A percentile compares a stretch with the other conserved stretches of the same genome.
Conservation (phyloP, 2,888 invertebrate genomes). For the Zygothrica quintamaculata region DNA sequence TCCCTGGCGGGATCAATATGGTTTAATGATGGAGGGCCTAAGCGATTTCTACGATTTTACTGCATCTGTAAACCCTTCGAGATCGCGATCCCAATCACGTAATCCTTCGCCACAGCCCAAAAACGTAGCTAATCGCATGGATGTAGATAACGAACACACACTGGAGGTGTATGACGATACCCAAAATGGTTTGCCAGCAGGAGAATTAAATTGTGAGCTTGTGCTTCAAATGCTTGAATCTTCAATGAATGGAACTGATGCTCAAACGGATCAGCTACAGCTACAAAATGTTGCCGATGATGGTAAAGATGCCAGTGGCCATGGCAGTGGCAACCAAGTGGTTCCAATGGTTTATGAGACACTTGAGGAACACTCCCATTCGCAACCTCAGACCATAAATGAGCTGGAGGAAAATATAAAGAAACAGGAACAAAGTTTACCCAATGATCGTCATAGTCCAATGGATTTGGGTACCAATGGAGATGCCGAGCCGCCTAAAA, state of each 20-base stretch:
- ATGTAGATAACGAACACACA: constrained; percentile 40
- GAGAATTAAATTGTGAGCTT: constrained; percentile 63
- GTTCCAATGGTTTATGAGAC: constrained; percentile 54
- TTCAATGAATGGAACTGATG: constrained; percentile 30
- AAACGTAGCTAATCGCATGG: constrained; percentile 69
- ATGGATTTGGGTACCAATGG: constrained; percentile 45
- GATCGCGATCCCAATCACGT: constrained; percentile 77
- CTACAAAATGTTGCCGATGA: constrained; percentile 74
- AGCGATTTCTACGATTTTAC: constrained; percentile 84
- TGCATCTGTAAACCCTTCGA: constrained; percentile 82
- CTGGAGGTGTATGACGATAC: constrained; percentile 78
- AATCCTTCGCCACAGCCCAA: constrained; percentile 76
- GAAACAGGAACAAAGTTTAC: constrained; percentile 63
- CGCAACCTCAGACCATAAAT: constrained; percentile 38
- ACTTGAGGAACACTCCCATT: constrained; percentile 37
- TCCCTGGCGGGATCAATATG: constrained; percentile 80
- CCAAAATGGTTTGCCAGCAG: constrained; percentile 27
- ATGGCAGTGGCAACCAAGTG: constrained; percentile 12
- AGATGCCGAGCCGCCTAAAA: neutral
- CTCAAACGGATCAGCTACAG: constrained; percentile 22
- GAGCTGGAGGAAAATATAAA: constrained; percentile 47
- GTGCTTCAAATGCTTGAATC: constrained; percentile 68
- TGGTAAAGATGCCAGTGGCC: constrained; percentile 30
- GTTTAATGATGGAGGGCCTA: constrained; percentile 80
- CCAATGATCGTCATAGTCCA: constrained; percentile 22